Base-by-base conservation (phyloP, 2,113 vertebrate species). In the Vireo altiloquus region DNA sequence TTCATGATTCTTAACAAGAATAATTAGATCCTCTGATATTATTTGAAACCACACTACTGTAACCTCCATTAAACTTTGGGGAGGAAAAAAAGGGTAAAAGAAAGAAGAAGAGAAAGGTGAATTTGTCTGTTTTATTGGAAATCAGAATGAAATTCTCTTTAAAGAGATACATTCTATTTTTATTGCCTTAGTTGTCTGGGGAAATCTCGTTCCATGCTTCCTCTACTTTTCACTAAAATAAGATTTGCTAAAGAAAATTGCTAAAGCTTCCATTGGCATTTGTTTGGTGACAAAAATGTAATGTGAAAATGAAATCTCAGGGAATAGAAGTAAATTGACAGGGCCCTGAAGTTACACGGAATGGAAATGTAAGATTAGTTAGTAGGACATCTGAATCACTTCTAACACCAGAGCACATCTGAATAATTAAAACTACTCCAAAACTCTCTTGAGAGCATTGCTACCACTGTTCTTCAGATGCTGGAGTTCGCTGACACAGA, bases 21-120 rank as follows among this genome's bases (percentile, higher is more conserved):
- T 96, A 97, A 96, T 96, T 94, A 97, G 87, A 94, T 93, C 53
- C 14, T 74, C 82, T 94, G 80, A 90, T 95, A 95, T 71, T 94
- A 91, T 89, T 87, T 90, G 92, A 96, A 97, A 88, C n/a, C 23
- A 80, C 11, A 20, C 33, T 61, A 37, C 52, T 82, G 54, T 85
- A 95, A 84, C 54, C 68, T 76, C 89, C 86, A 94, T 94, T 96
- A 92, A 92, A 94, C 30, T 68, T 80, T 12, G 4, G 3, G 6
- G 8, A 5, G 4, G 0, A 3, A 1, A 20, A n/a, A 46, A 57
- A 30, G 4, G 10, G 6, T 18, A 69, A 69, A 33, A n/a, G 8
- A 35, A 84, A 77, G 8, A 61, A 54, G 33, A 70, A 44, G 16
- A 87, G 49, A 93, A 84, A 89, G 89, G 96, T 94, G 33, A 92